Evolutionary conservation across 2,797 vertebrate species (phyloP), one percentile per base, ranked within the genome.

Genomic region (Acanthornis magna): DNA sequence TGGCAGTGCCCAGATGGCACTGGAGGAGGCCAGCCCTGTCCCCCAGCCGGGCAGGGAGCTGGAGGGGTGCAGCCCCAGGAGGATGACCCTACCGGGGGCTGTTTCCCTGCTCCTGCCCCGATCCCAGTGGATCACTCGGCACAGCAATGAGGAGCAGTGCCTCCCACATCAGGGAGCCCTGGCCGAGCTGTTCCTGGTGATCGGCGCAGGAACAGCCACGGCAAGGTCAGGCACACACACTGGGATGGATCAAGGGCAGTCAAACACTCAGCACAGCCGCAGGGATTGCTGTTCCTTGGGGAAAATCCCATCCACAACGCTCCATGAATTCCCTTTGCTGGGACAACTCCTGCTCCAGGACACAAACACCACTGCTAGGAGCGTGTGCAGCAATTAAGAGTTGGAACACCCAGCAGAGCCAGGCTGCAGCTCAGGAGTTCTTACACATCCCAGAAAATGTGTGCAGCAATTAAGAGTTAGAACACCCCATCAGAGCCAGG

Each of bases 61-160:
- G 62, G 23, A 65, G 53, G 1, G 5, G 26, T 0, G 9, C 23
- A 51, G 85, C 45, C 42, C 78, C 70, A 14, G 70, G 32, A 14
- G 38, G 38, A 38, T 38, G 38, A 38, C 38, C 74, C 58, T 57
- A 9, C 48, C 5, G 0, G 60, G 67, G 78, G 71, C 68, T 38
- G 60, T 21, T 51, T 45, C 32, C 60, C 73, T 30, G 12, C 4
- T 27, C 72, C 57, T 74, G 61, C 88, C 74, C 74, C 61, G 23
- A 0, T 85, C 82, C 83, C 80, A 10, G 30, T 60, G 43, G 83
- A 61, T 90, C 32, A 38, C 74, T 30, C 79, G 11, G 75, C 77
- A 75, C 29, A 65, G 90, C 90, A 85, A 78, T 75, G 92, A 77
- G 55, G 48, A 94, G 94, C 85, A 91, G 83, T 87, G 86, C 75